These are phyloP conservation scores for Bombus sibiricus DNA, from an alignment of 1,140 invertebrate species.

Conservation along the genomic window DNA sequence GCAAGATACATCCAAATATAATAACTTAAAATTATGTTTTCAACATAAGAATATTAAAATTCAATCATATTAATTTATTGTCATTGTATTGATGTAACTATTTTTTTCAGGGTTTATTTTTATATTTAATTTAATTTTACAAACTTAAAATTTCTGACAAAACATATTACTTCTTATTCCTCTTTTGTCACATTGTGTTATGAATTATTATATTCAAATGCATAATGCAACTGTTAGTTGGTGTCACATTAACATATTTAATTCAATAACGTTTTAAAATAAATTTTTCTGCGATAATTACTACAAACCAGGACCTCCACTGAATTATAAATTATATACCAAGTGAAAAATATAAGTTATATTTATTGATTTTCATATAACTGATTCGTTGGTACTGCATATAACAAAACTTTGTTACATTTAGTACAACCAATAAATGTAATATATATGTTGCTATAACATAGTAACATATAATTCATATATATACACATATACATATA, in stretches of 20 bases:
- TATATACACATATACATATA: background rate
- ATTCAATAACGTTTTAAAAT: slow-evolving; percentile 7
- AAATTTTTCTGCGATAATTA: slow-evolving; percentile 12
- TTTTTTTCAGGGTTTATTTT: background rate
- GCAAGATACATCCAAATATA: slow-evolving; percentile 35
- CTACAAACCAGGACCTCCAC: slow-evolving; percentile 33
- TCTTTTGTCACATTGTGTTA: background rate
- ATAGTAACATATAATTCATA: slow-evolving; percentile 23
- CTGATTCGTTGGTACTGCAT: background rate
- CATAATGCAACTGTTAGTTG: slow-evolving; percentile 33
- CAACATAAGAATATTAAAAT: background rate
- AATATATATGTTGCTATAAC: slow-evolving; percentile 6
- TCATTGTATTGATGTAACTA: background rate
- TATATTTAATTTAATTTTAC: slow-evolving; percentile 5
- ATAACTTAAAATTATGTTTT: slow-evolving; percentile 17
- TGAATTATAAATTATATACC: slow-evolving; percentile 9
- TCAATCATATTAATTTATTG: slow-evolving; percentile 10
- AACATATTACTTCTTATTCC: background rate
- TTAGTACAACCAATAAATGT: slow-evolving; percentile 50
- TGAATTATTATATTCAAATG: slow-evolving; percentile 49
- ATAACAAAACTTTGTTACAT: slow-evolving; percentile 4
- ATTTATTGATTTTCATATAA: slow-evolving; percentile 1
- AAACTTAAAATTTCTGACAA: slow-evolving; percentile 16
- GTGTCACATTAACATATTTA: slow-evolving; percentile 8
- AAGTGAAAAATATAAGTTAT: slow-evolving; percentile 7